Conservation (phyloP, 2,888 invertebrate genomes). For the Apamea anceps region DNA sequence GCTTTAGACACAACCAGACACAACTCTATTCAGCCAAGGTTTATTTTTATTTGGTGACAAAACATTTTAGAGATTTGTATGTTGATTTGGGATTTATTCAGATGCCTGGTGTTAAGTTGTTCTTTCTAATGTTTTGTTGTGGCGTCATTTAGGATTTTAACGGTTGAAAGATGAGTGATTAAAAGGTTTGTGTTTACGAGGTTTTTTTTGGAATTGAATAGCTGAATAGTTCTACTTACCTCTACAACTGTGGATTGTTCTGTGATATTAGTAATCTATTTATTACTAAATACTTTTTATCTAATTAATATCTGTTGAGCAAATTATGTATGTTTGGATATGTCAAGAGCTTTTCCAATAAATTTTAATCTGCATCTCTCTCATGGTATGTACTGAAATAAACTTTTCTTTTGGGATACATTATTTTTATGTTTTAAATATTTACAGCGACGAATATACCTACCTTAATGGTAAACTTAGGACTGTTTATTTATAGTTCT, state of each 20-base stretch:
- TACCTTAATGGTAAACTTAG: not conserved
- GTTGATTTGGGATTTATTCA: conserved; percentile 75
- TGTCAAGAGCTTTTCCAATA: not conserved
- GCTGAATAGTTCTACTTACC: not conserved
- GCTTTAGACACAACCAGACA: conserved; percentile 73
- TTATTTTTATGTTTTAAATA: not conserved
- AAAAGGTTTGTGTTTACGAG: conserved; percentile 39
- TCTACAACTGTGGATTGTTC: not conserved
- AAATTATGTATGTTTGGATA: not conserved
- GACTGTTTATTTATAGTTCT: not conserved
- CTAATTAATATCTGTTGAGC: not conserved
- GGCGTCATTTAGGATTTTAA: conserved; percentile 62
- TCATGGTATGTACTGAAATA: not conserved
- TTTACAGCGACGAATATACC: not conserved
- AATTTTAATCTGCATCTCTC: not conserved
- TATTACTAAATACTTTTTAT: not conserved
- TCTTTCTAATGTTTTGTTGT: conserved; percentile 56
- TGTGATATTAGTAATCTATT: not conserved
- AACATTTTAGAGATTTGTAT: conserved; percentile 72
- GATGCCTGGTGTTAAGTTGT: conserved; percentile 67
- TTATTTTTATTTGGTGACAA: conserved; percentile 82
- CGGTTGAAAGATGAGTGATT: conserved; percentile 50
- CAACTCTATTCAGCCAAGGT: conserved; percentile 78
- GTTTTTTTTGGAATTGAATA: conserved; percentile 30
- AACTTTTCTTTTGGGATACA: not conserved